Conservation (phyloP, 2,113 vertebrate genomes). For the Cairina moschata region DNA sequence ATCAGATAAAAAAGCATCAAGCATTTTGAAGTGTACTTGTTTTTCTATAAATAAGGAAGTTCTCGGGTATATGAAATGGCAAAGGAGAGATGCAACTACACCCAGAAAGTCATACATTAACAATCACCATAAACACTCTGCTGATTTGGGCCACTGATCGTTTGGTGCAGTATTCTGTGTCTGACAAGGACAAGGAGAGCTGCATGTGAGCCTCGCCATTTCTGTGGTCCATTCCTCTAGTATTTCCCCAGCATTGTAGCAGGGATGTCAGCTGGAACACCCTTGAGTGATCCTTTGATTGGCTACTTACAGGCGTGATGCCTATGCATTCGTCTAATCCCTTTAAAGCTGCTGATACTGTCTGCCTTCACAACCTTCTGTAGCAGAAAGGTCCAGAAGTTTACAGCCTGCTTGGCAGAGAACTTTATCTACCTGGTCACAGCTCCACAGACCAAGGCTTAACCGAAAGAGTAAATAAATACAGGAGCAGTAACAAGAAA, state of each 20-base stretch:
- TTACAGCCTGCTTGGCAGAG: background rate
- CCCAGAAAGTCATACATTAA: background rate
- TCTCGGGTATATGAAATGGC: background rate
- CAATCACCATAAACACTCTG: fast-evolving
- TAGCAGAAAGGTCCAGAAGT: background rate
- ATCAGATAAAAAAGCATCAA: background rate
- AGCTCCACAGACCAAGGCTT: background rate
- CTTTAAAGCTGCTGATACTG: background rate
- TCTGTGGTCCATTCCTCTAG: background rate
- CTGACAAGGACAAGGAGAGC: background rate
- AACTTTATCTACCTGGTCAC: background rate
- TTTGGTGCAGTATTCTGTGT: background rate
- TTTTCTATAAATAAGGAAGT: background rate
- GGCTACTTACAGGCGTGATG: background rate
- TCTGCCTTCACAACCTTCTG: background rate
- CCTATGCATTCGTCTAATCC: background rate
- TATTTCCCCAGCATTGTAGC: background rate
- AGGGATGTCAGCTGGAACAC: background rate
- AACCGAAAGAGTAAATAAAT: background rate
- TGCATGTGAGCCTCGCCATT: background rate
- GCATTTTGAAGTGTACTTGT: background rate
- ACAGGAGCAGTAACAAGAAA: background rate
- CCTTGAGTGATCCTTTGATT: background rate
- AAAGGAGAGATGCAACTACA: background rate
- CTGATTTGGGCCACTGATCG: background rate